Percentiles rank a stretch among this genome's conserved stretches.
Evolutionary conservation across 2,888 invertebrate species (phyloP).

Genomic region (Germaria angustata): DNA sequence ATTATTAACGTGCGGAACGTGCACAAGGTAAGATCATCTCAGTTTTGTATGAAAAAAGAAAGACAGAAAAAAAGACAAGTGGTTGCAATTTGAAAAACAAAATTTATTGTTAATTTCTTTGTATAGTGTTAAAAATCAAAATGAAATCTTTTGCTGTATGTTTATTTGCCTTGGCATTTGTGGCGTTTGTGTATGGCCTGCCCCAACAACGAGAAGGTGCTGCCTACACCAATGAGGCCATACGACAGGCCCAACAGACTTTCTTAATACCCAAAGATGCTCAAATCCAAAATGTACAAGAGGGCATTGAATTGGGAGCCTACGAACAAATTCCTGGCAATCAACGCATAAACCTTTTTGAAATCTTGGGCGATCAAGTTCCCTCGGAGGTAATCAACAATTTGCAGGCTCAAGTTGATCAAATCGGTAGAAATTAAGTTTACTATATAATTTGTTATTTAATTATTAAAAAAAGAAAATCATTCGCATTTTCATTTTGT

Average conservation of each 20-base stretch:
- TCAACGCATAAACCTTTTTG: slow-evolving; percentile 90
- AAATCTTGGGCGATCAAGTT: slow-evolving; percentile 91
- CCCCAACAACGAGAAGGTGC: slow-evolving; percentile 88
- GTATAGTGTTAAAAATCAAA: slow-evolving; percentile 41
- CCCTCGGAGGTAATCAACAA: slow-evolving; percentile 94
- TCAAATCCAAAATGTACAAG: slow-evolving; percentile 91
- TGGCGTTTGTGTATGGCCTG: slow-evolving; percentile 69
- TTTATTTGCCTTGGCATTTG: slow-evolving; percentile 67
- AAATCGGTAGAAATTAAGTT: slow-evolving; percentile 85
- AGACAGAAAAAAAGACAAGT: slow-evolving; percentile 47
- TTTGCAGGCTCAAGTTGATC: slow-evolving; percentile 91
- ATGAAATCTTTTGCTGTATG: slow-evolving; percentile 68
- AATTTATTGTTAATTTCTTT: slow-evolving; percentile 7
- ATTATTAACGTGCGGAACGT: slow-evolving; percentile 72
- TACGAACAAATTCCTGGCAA: slow-evolving; percentile 92
- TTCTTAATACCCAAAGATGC: slow-evolving; percentile 92
- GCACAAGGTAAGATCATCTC: slow-evolving; percentile 73
- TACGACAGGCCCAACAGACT: slow-evolving; percentile 92
- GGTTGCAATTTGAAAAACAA: background rate
- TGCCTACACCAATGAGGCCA: slow-evolving; percentile 91
- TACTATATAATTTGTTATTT: background rate
- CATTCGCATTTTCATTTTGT: slow-evolving; percentile 24
- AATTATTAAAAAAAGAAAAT: background rate
- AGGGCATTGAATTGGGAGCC: slow-evolving; percentile 91
- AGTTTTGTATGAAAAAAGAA: background rate